Percentiles rank a stretch among this genome's conserved stretches.
These are phyloP conservation scores for Trisateles emortualis DNA, from an alignment of 2,888 invertebrate species.

Conservation along the genomic window DNA sequence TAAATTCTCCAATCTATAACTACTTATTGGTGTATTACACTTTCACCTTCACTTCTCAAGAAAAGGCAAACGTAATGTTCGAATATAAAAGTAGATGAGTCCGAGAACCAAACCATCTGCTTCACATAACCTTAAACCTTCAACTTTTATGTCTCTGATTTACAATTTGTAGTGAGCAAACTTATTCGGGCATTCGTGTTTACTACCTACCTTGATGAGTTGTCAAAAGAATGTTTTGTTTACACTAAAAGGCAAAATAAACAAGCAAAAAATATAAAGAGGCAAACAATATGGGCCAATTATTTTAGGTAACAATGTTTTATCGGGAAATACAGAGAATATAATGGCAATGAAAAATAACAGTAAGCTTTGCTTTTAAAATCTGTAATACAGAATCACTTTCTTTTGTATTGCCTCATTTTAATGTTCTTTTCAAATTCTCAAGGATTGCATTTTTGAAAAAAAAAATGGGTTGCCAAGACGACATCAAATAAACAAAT, in stretches of 20 bases:
- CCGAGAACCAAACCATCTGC: constrained; percentile 9
- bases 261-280: constrained; percentile 24
- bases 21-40: no score
- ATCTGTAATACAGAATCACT: background rate
- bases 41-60: no score
- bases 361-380: constrained; percentile 11
- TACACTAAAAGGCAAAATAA: constrained; percentile 32
- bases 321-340: constrained; percentile 14
- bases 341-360: constrained; percentile 10
- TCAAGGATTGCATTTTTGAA: constrained; percentile 1
- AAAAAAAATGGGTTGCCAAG: constrained; percentile 11
- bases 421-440: no score
- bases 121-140: constrained; percentile 2
- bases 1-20: no score
- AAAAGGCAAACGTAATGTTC: background rate
- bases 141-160: constrained; percentile 29
- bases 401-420: background rate
- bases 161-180: constrained; percentile 31
- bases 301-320: constrained; percentile 25
- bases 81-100: background rate
- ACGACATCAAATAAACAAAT: no score
- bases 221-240: constrained; percentile 37
- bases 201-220: constrained; percentile 34
- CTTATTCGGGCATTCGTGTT: constrained; percentile 22
- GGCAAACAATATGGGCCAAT: constrained; percentile 33